Base-by-base conservation (phyloP, 2,888 invertebrate genomes). In the Acronicta leporina region DNA sequence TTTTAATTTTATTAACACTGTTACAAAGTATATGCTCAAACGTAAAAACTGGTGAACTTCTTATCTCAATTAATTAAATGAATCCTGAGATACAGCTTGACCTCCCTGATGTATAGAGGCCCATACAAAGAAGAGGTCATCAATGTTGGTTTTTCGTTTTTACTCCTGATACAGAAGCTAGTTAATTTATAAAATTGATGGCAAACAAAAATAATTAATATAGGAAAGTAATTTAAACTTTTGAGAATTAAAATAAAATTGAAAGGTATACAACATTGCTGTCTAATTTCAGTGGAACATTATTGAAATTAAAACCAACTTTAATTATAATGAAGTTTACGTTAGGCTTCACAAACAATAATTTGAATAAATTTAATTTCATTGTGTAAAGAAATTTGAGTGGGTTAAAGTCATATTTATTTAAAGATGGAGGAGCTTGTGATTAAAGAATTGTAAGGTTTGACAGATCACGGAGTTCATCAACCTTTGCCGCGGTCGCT, bases 181-280 rank as follows among this genome's bases (percentile, higher is more conserved):
- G 44, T 33, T n/a, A 42, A 7, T 30, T 44, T 50, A 11, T 52
- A 6, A 5, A 8, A 53, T 14, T 45, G 51, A 47, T 14, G 5
- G 16, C 38, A 53, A 53, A 59, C 49, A 48, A 43, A 41, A 41
- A 33, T 48, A 55, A 59, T 70, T 47, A 63, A 63, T 44, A 59
- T 48, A 45, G 70, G 40, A 62, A 65, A 65, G 47, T 47, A 56
- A 72, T 72, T 63, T 48, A 51, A 68, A 72, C 56, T 72, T 71
- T 16, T 14, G 20, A 35, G 35, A 46, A 54, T 60, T 68, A 54
- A 60, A 69, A 59, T 59, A 48, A 60, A 11, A 20, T 51, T 53
- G 41, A 56, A 50, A 60, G 52, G 64, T 55, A 10, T 4, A 45
- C 51, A 67, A 63, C n/a, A 45, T 11, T 44, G 47, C 45, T 66